Evolutionary conservation across 2,888 invertebrate genomes (phyloP).

Genomic region (Nasonovia ribisnigri): DNA sequence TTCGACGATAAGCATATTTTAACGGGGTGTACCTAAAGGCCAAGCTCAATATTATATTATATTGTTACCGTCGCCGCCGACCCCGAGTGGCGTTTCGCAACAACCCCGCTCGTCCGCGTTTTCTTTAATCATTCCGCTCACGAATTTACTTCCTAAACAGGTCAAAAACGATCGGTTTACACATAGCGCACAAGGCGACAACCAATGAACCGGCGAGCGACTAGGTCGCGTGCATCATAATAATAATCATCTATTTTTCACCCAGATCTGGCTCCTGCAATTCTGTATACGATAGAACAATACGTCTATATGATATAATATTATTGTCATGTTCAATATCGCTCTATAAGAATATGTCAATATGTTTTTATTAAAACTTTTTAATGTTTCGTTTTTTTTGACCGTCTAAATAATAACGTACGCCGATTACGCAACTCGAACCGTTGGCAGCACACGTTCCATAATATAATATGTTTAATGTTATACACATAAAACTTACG

Average conservation of each 20-base stretch:
- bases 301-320: not conserved
- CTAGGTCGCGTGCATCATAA: not conserved
- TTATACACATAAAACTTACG: not conserved
- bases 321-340: not conserved
- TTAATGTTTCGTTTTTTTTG: not conserved
- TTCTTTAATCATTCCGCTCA: slow-evolving; percentile 46
- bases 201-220: not conserved
- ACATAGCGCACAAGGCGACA: slow-evolving; percentile 1
- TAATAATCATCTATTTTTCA: not conserved
- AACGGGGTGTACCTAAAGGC: not conserved
- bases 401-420: not conserved
- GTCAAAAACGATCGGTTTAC: slow-evolving; percentile 48
- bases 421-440: not conserved
- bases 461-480: not conserved
- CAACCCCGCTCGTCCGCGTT: not conserved
- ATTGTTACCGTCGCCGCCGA: not conserved
- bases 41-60: not conserved
- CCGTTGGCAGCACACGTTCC: not conserved
- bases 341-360: no score
- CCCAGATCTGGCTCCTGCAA: not conserved
- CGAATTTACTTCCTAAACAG: slow-evolving; percentile 52
- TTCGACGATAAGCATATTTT: not conserved
- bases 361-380: no score
- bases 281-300: not conserved
- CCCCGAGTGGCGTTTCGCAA: slow-evolving; percentile 34